A percentile compares a stretch with the other conserved stretches of the same genome.
These are phyloP conservation scores for Astreopora myriophthalma DNA, from an alignment of 64 coral and sea anemone genomes.

Conservation along the genomic window DNA sequence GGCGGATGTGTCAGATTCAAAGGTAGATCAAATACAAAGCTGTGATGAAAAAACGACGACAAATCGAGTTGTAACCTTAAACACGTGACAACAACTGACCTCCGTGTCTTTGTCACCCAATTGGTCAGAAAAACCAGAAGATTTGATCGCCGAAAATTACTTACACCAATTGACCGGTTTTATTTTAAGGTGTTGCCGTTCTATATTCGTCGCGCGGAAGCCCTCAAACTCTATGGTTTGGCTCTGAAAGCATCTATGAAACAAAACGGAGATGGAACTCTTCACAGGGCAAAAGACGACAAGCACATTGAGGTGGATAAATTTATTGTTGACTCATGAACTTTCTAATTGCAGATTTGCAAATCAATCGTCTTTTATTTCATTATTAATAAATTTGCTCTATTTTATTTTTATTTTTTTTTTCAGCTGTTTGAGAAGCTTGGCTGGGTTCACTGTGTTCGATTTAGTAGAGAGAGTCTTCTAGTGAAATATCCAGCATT, in stretches of 20 bases:
- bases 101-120: too few relatives aligned
- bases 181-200: conserved; percentile 60
- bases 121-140: background rate
- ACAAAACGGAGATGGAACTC: conserved; percentile 71
- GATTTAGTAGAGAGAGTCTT: conserved; percentile 34
- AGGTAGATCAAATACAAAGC: conserved; percentile 21
- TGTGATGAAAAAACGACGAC: too few relatives aligned
- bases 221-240: conserved; percentile 74
- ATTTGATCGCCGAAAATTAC: background rate
- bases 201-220: conserved; percentile 66
- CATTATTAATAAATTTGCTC: too few relatives aligned
- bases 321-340: background rate
- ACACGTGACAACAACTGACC: too few relatives aligned
- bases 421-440: conserved; percentile 70
- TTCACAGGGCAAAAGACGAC: conserved; percentile 67
- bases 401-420: background rate
- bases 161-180: background rate
- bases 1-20: conserved; percentile 60
- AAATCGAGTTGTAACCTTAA: too few relatives aligned
- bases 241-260: conserved; percentile 79
- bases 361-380: too few relatives aligned
- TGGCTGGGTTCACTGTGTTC: conserved; percentile 67
- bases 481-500: conserved; percentile 58
- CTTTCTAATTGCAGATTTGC: background rate
- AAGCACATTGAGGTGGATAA: conserved; percentile 77